phyloP scores from a whole-genome alignment of 2,797 vertebrate species.

The Glossophaga mutica region DNA sequence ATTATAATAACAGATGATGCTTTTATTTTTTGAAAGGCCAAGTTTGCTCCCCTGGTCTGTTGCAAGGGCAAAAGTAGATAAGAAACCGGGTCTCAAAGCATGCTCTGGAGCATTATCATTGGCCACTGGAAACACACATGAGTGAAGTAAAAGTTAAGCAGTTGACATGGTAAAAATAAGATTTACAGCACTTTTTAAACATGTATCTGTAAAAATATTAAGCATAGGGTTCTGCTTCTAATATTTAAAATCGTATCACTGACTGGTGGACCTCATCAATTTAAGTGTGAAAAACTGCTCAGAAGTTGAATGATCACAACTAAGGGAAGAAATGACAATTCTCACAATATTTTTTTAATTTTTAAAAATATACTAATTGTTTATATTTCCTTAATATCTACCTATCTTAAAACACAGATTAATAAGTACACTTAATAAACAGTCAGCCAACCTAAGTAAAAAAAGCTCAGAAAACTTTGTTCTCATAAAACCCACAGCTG shows the following conservation, averaged over 20 bases:
- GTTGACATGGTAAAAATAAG: not conserved
- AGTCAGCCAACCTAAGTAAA: not conserved
- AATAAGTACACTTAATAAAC: slow-evolving; percentile 25
- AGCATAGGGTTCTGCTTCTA: not conserved
- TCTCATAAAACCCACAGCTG: not conserved
- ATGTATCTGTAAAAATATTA: not conserved
- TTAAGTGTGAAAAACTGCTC: not conserved
- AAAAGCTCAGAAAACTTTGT: not conserved
- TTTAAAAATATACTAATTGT: not conserved
- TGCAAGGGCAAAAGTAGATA: slow-evolving; percentile 96
- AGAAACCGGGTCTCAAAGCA: slow-evolving; percentile 92
- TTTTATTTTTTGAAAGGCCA: slow-evolving; percentile 98
- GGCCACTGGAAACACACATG: slow-evolving; percentile 86
- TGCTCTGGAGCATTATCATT: slow-evolving; percentile 96
- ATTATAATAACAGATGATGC: slow-evolving; percentile 98
- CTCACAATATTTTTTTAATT: not conserved
- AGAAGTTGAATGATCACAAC: not conserved
- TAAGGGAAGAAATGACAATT: not conserved
- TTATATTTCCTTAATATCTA: slow-evolving; percentile 1
- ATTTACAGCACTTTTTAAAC: not conserved
- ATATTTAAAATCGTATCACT: not conserved
- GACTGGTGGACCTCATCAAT: not conserved
- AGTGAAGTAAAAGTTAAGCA: not conserved
- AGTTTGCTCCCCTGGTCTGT: slow-evolving; percentile 98
- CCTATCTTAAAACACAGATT: not conserved